These are phyloP conservation scores for Haliclona indistincta DNA, from an alignment of 37 sponge, comb jelly and placozoan species.

Conservation along the genomic window DNA sequence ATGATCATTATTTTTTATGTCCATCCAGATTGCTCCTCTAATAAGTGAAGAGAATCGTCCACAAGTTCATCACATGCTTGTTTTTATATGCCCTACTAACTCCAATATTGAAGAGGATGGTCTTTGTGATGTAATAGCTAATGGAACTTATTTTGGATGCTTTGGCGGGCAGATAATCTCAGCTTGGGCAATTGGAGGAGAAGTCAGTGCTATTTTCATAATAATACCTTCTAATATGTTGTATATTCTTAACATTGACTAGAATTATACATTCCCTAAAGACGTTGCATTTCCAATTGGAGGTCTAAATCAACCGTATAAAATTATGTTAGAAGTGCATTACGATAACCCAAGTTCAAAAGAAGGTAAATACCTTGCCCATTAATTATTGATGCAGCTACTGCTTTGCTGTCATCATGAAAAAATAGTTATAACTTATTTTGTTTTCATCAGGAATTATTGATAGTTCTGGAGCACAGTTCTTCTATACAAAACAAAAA, in stretches of 20 bases:
- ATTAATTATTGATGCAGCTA: no score
- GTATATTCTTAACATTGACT: no score
- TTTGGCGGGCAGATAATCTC: conserved; percentile 4
- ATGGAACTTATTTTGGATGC: neutral
- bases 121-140: neutral
- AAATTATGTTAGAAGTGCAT: conserved; percentile 62
- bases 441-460: neutral
- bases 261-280: conserved; percentile 59
- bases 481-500: neutral
- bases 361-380: no score
- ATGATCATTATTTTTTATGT: no score
- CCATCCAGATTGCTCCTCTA: conserved; percentile 25
- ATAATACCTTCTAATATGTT: neutral
- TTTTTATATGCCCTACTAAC: conserved; percentile 42
- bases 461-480: neutral
- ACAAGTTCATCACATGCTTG: conserved; percentile 61
- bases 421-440: no score
- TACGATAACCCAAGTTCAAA: conserved; percentile 76
- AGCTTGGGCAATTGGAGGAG: conserved; percentile 46
- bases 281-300: conserved; percentile 68
- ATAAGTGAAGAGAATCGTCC: conserved; percentile 2
- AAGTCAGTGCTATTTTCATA: neutral
- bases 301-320: conserved; percentile 25
- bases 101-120: conserved; percentile 7
- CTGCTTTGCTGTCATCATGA: no score